These are phyloP conservation scores for Mesochorus sp. DNA, from an alignment of 2,888 invertebrate genomes.

Conservation along the genomic window DNA sequence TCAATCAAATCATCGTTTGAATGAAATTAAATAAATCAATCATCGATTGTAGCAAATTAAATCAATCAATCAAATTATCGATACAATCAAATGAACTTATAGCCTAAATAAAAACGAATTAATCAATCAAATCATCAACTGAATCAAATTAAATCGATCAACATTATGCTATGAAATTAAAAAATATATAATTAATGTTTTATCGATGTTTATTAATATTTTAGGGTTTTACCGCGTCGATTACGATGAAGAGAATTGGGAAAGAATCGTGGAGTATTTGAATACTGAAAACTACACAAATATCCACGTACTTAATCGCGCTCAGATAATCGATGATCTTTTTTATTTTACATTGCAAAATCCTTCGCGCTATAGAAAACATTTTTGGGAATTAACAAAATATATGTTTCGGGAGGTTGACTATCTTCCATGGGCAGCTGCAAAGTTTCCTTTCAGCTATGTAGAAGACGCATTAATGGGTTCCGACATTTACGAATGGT, in stretches of 20 bases:
- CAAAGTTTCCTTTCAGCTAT: slow-evolving; percentile 67
- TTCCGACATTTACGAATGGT: not conserved
- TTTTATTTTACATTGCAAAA: slow-evolving; percentile 84
- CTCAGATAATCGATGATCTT: slow-evolving; percentile 90
- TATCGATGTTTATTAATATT: not conserved
- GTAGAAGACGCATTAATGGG: not conserved
- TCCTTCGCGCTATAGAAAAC: slow-evolving; percentile 75
- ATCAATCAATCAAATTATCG: not conserved
- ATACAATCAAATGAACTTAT: not conserved
- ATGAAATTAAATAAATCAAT: not conserved
- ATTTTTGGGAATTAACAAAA: slow-evolving; percentile 83
- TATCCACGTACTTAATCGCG: slow-evolving; percentile 87
- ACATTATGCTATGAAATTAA: not conserved
- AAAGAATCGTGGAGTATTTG: slow-evolving; percentile 83
- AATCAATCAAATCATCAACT: too few relatives aligned
- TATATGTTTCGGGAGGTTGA: slow-evolving; percentile 85
- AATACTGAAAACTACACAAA: slow-evolving; percentile 78
- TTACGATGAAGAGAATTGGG: slow-evolving; percentile 88
- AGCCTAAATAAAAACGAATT: too few relatives aligned
- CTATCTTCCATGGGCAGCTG: slow-evolving; percentile 87
- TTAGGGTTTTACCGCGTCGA: slow-evolving; percentile 81
- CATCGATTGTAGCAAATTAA: not conserved
- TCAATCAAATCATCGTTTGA: too few relatives aligned
- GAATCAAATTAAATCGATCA: too few relatives aligned
- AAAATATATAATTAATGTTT: not conserved